Conservation (phyloP, 1,140 invertebrate species). For the Mizuhopecten yessoensis region DNA sequence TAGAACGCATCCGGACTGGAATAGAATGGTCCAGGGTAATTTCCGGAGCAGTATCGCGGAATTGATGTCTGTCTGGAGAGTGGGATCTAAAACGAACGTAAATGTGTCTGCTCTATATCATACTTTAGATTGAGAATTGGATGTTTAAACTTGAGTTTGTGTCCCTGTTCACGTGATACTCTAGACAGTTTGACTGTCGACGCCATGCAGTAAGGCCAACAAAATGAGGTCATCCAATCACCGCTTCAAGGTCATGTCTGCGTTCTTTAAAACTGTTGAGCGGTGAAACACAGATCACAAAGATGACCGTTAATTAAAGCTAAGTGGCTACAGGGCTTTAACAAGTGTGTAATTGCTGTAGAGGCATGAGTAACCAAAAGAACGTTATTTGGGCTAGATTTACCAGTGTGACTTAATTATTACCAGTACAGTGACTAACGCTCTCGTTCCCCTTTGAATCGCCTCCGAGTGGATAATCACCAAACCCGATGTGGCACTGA, state of each 20-base stretch:
- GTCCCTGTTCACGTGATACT: not conserved
- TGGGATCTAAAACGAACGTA: not conserved
- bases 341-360: not conserved
- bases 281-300: not conserved
- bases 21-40: not conserved
- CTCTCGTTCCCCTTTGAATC: not conserved
- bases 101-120: conserved; percentile 11
- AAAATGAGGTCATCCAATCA: not conserved
- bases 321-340: not conserved
- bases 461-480: not conserved
- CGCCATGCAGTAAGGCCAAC: not conserved
- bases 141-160: not conserved
- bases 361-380: not conserved
- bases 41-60: conserved; percentile 1
- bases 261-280: not conserved
- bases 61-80: not conserved
- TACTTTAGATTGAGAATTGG: not conserved
- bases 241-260: not conserved
- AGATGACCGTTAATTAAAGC: not conserved
- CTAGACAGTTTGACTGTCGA: not conserved
- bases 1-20: not conserved
- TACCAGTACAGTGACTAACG: not conserved
- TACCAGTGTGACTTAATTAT: not conserved
- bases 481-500: not conserved
- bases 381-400: not conserved